Conservation (phyloP, 2,888 invertebrate genomes). For the Gryllus longicercus region DNA sequence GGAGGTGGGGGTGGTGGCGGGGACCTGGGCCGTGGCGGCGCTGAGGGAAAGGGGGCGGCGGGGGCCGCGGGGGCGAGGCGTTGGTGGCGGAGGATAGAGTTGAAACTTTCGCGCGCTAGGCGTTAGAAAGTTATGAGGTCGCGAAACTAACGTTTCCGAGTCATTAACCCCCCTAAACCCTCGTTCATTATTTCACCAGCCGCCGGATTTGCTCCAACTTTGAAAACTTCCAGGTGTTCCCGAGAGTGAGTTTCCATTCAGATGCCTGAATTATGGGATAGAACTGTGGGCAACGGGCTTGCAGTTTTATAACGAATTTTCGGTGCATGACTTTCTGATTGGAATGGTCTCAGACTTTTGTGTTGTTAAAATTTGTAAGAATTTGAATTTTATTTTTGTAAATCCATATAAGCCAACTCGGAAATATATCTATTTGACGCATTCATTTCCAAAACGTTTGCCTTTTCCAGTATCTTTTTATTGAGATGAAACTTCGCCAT, state of each 20-base stretch:
- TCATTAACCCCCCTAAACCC: background rate
- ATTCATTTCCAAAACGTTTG: no score
- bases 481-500: no score
- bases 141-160: conserved; percentile 17
- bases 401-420: no score
- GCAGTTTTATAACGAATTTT: background rate
- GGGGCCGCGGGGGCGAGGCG: background rate
- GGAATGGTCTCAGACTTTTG: no score
- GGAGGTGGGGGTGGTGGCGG: no score
- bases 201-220: conserved; percentile 1
- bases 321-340: no score
- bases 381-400: no score
- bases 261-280: background rate
- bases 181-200: conserved; percentile 17
- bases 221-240: conserved; percentile 9
- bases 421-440: no score
- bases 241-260: conserved; percentile 8
- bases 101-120: background rate
- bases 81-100: background rate
- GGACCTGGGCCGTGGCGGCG: no score
- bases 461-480: no score
- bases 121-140: conserved; percentile 17
- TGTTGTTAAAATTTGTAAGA: no score
- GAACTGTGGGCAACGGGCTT: background rate
- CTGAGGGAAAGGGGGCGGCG: no score